Conservation (phyloP, 2,797 vertebrate species). For the Poecilia picta region DNA sequence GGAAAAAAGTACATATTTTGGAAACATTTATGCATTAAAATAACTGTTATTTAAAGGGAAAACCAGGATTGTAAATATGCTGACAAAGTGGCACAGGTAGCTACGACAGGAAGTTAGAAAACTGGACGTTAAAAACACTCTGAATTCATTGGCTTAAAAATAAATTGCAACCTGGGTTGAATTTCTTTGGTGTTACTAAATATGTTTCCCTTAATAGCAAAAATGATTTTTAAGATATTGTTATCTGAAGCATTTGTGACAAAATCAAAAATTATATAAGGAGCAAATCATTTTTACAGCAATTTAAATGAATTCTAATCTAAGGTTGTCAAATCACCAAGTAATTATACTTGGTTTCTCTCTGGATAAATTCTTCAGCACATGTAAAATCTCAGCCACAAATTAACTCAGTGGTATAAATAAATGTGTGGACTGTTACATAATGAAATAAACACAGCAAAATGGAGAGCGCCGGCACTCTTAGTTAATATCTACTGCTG, state of each 20-base stretch:
- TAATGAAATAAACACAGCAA: not conserved
- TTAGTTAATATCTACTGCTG: not conserved
- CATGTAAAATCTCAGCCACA: not conserved
- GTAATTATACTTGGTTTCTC: not conserved
- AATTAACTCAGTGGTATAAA: not conserved
- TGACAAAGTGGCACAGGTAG: not conserved
- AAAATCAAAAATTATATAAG: not conserved
- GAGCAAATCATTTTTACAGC: not conserved
- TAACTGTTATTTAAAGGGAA: not conserved
- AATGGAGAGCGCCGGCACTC: not conserved
- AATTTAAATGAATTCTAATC: not conserved
- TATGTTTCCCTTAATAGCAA: not conserved
- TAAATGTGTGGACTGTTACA: not conserved
- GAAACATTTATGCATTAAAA: not conserved
- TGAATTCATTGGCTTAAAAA: not conserved
- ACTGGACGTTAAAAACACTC: not conserved
- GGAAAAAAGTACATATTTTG: not conserved
- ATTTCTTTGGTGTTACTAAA: not conserved
- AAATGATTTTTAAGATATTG: not conserved
- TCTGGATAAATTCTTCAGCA: not conserved
- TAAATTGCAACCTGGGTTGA: not conserved
- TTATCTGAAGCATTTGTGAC: not conserved
- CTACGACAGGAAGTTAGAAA: not conserved
- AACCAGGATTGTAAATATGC: not conserved
- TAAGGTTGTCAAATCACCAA: not conserved